Evolutionary conservation across 2,113 vertebrate species (phyloP).

Genomic region (Polypterus senegalus): DNA sequence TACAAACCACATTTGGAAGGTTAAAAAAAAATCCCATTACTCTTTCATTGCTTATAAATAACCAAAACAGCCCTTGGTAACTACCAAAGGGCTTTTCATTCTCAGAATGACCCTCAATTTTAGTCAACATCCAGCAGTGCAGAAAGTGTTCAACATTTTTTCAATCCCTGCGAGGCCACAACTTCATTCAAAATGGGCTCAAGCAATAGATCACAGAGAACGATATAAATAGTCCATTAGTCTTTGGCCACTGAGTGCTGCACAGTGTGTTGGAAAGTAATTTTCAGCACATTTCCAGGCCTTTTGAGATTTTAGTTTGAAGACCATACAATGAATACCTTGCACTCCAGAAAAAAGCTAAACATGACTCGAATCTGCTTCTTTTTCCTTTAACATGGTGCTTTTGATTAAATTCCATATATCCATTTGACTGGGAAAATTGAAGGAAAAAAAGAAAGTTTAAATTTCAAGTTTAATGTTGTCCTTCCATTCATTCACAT

Average conservation of each 20-base stretch:
- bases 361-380: too few relatives aligned
- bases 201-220: not conserved
- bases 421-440: too few relatives aligned
- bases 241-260: not conserved
- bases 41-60: not conserved
- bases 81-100: constrained; percentile 1
- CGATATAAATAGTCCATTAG: not conserved
- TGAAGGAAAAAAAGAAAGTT: too few relatives aligned
- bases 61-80: not conserved
- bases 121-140: constrained; percentile 3
- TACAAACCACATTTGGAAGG: not conserved
- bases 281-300: not conserved
- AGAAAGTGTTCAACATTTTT: not conserved
- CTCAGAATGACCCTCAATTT: not conserved
- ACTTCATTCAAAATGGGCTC: not conserved
- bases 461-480: too few relatives aligned
- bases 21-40: not conserved
- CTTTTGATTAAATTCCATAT: too few relatives aligned
- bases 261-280: not conserved
- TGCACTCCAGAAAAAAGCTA: not conserved
- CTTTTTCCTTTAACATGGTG: too few relatives aligned
- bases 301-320: not conserved
- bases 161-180: not conserved
- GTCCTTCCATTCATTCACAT: too few relatives aligned
- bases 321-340: not conserved